Evolutionary conservation across 2,888 invertebrate genomes (phyloP), one percentile per base, ranked within the genome.

Genomic region (Crepidodera aurea): DNA sequence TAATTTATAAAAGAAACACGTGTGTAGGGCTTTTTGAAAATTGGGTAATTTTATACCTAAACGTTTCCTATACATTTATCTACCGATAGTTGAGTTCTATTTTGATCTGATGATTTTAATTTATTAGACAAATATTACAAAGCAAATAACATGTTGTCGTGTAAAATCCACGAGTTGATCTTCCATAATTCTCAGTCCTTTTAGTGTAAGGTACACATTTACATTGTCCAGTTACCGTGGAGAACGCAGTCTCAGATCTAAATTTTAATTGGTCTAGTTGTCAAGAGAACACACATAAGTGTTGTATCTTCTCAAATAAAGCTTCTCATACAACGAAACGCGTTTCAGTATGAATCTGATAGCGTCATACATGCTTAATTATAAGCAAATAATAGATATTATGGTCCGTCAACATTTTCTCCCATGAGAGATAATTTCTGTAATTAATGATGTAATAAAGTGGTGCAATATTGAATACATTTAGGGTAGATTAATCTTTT

Each of bases 361-460:
- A 32, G 4, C 10, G 32, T 32, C 32, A 32, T 32, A 32, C 32
- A 22, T 29, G 37, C 39, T 50, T 57, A 57, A 57, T 57, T 57
- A 57, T 37, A 57, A 57, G 39, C 57, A 57, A 57, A 57, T 57
- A 57, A 50, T 39, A 56, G 34, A 48, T 48, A 57, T 39, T 57
- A 39, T n/a, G 27, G 25, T 32, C 44, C 39, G 42, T 57, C 57
- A 39, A 39, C 37, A 29, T 63, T 50, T 42, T 64, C 56, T 76
- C 78, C 75, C 78, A 62, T 19, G 75, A 68, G 77, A 76, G 75
- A 73, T 77, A 77, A 79, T 78, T 78, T 77, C 73, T 73, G 74
- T 78, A 79, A 80, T 80, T 79, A 80, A 80, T 79, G 79, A 79
- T 76, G 78, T 79, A 80, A 80, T 80, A 80, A 80, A 80, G 79